A percentile compares a stretch with the other conserved stretches of the same genome.
These are phyloP conservation scores for Brachymystax lenok DNA, from an alignment of 2,797 vertebrate species.

Conservation along the genomic window DNA sequence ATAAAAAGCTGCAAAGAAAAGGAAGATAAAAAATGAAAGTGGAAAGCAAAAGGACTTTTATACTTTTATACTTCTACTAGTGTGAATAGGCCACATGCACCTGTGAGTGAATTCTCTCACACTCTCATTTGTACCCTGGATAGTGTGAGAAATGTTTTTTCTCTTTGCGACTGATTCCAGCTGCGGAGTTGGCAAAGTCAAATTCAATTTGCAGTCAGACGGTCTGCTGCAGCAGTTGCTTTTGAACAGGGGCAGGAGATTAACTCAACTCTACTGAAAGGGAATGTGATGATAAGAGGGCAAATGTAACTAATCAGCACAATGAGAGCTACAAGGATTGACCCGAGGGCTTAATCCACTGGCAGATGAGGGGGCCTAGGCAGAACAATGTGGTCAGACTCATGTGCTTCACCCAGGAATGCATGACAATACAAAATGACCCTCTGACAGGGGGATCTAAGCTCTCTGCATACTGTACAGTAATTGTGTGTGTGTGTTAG, in stretches of 20 bases:
- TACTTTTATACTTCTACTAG: neutral
- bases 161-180: neutral
- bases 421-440: conserved; percentile 44
- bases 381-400: conserved; percentile 44
- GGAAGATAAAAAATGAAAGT: neutral
- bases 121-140: neutral
- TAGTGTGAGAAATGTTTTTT: neutral
- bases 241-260: conserved; percentile 34
- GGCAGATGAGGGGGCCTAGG: conserved; percentile 33
- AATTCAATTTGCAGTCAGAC: neutral
- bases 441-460: conserved; percentile 8
- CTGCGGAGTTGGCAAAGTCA: conserved; percentile 22
- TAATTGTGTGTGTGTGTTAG: neutral
- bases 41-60: neutral
- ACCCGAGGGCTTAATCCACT: conserved; percentile 44
- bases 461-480: conserved; percentile 16
- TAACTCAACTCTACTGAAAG: conserved; percentile 40
- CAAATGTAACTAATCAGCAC: conserved; percentile 63
- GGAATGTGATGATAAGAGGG: conserved; percentile 58
- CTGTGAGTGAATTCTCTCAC: neutral
- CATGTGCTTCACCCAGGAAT: conserved; percentile 51
- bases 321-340: conserved; percentile 21
- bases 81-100: neutral
- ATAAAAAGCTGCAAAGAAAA: neutral
- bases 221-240: conserved; percentile 6